These are phyloP conservation scores for Pygmarrhopalites habei DNA, from an alignment of 1,140 invertebrate genomes.

Conservation along the genomic window DNA sequence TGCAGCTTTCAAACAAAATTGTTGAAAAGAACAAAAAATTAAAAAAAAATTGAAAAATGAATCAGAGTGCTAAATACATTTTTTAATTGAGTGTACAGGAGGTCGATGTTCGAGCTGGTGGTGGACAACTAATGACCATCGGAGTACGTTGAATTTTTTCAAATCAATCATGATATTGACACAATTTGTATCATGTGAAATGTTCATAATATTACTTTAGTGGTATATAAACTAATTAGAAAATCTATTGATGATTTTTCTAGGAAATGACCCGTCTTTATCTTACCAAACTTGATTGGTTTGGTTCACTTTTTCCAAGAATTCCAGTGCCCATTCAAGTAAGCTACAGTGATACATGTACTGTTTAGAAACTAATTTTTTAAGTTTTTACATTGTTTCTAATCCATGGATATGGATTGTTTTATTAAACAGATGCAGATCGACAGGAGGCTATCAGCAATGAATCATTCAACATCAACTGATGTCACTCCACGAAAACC, in stretches of 20 bases:
- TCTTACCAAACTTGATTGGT: slow-evolving; percentile 95
- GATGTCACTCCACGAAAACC: slow-evolving; percentile 26
- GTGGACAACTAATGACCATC: slow-evolving; percentile 87
- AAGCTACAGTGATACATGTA: too few relatives aligned
- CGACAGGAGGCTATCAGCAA: slow-evolving; percentile 34
- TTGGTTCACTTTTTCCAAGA: slow-evolving; percentile 93
- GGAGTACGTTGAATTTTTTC: too few relatives aligned
- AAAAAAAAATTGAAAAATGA: slow-evolving; percentile 24
- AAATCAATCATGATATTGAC: too few relatives aligned
- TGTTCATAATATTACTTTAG: too few relatives aligned
- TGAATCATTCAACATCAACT: slow-evolving; percentile 35
- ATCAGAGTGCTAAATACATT: too few relatives aligned
- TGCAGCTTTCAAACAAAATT: neutral
- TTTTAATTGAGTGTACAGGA: too few relatives aligned
- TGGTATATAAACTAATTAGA: too few relatives aligned
- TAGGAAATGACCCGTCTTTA: slow-evolving; percentile 88
- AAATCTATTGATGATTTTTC: too few relatives aligned
- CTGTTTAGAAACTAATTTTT: too few relatives aligned
- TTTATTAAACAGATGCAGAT: slow-evolving; percentile 36
- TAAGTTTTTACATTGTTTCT: neutral
- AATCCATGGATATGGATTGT: neutral
- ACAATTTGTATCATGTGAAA: too few relatives aligned
- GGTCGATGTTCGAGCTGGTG: slow-evolving; percentile 93
- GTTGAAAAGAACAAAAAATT: too few relatives aligned
- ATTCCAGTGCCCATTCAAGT: slow-evolving; percentile 99